These are phyloP conservation scores for Galemys pyrenaicus DNA, from an alignment of 2,113 vertebrate species.

Conservation along the genomic window DNA sequence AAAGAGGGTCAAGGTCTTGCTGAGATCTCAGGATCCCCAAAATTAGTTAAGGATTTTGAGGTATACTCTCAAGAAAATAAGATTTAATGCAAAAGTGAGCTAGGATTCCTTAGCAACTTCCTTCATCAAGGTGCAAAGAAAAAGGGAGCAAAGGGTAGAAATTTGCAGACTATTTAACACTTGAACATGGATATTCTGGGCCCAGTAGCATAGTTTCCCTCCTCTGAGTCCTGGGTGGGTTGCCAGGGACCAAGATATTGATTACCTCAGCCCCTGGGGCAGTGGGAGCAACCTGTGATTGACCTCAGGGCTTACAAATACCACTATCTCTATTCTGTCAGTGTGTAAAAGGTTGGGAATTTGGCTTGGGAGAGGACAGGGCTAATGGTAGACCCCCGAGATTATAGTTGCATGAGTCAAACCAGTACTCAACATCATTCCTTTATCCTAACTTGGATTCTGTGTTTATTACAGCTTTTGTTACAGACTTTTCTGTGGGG, in stretches of 20 bases:
- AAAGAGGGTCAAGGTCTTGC: neutral
- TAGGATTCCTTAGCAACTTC: neutral
- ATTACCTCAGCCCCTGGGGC: neutral
- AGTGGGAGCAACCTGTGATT: neutral
- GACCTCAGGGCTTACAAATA: neutral
- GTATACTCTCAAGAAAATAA: neutral
- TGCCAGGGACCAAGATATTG: neutral
- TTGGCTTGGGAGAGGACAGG: neutral
- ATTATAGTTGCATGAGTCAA: neutral
- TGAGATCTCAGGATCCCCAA: neutral
- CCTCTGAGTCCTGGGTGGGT: neutral
- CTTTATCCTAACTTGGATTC: too few relatives aligned
- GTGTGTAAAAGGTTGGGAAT: neutral
- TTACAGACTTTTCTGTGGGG: neutral
- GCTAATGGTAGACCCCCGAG: neutral
- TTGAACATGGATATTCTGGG: neutral
- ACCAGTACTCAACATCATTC: neutral
- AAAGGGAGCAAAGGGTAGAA: neutral
- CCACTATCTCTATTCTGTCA: neutral
- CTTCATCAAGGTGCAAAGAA: neutral
- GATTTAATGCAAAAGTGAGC: neutral
- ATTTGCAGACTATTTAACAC: neutral
- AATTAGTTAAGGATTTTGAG: neutral
- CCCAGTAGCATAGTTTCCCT: neutral
- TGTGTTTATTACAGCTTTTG: too few relatives aligned